A percentile compares a stretch with the other conserved stretches of the same genome.
Conservation (phyloP, 1,140 invertebrate species). For the Harlomillsia oculata region DNA sequence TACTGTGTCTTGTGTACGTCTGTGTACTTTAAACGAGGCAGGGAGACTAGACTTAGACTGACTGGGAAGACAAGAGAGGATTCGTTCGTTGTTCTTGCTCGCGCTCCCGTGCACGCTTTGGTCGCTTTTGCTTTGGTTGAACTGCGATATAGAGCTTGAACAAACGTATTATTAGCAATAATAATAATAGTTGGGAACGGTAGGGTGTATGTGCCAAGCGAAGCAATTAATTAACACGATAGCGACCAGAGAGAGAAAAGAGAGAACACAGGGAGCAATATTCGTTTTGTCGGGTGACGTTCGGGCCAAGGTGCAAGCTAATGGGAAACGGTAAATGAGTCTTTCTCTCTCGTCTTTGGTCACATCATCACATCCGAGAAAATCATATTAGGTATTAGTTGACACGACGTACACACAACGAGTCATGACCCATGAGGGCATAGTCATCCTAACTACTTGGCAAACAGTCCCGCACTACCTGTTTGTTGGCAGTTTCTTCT, state of each 20-base stretch:
- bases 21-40: too few relatives aligned
- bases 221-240: constrained; percentile 32
- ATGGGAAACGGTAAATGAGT: constrained; percentile 25
- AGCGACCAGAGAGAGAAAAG: too few relatives aligned
- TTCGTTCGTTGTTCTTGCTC: too few relatives aligned
- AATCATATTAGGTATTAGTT: constrained; percentile 30
- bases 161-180: constrained; percentile 30
- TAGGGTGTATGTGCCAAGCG: constrained; percentile 25
- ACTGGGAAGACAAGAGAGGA: too few relatives aligned
- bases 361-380: constrained; percentile 21
- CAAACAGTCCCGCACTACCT: constrained; percentile 26
- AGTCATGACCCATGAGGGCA: not conserved
- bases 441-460: constrained; percentile 27
- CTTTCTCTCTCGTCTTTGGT: constrained; percentile 18
- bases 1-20: too few relatives aligned
- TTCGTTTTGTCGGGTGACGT: constrained; percentile 24
- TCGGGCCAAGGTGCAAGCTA: constrained; percentile 18
- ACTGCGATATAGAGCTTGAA: not conserved
- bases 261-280: constrained; percentile 20
- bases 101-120: not conserved
- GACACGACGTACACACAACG: constrained; percentile 20
- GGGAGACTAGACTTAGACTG: too few relatives aligned
- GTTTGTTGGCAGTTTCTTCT: constrained; percentile 21
- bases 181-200: constrained; percentile 28
- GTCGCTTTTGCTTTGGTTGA: not conserved